Percentiles rank a stretch among this genome's conserved stretches.
phyloP scores from a whole-genome alignment of 2,113 vertebrate genomes.

The Daubentonia madagascariensis region DNA sequence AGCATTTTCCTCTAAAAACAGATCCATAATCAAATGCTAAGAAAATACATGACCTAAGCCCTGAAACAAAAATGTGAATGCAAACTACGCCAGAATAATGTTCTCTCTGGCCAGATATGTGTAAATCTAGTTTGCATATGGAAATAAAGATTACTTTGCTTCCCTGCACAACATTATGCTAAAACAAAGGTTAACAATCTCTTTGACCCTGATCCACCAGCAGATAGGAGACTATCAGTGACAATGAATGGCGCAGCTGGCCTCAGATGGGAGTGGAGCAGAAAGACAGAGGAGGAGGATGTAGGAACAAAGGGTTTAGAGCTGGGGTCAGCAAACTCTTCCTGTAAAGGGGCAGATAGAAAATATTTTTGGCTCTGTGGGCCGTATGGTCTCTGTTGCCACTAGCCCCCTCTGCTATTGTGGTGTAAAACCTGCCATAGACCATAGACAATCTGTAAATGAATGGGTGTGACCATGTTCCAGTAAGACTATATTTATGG shows the following conservation, averaged over 20 bases:
- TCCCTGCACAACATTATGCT: neutral
- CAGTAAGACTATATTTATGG: neutral
- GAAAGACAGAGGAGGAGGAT: neutral
- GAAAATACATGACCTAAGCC: slow-evolving; percentile 33
- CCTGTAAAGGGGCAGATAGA: neutral
- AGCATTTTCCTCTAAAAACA: neutral
- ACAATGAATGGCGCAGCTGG: neutral
- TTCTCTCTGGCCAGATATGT: neutral
- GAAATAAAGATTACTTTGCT: neutral
- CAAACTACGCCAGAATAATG: neutral
- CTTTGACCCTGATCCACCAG: neutral
- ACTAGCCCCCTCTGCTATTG: neutral
- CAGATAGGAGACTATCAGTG: neutral
- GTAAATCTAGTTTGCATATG: slow-evolving; percentile 29
- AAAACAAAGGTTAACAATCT: neutral
- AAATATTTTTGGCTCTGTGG: neutral
- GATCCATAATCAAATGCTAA: slow-evolving; percentile 64
- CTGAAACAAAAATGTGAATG: slow-evolving; percentile 47
- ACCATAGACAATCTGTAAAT: neutral
- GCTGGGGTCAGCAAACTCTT: neutral
- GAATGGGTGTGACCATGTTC: neutral
- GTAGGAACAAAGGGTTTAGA: neutral
- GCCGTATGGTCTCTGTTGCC: neutral
- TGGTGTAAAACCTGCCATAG: neutral
- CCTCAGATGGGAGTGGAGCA: neutral